These are phyloP conservation scores for Heterodera carotae DNA, from an alignment of 1,140 invertebrate species.

Conservation along the genomic window DNA sequence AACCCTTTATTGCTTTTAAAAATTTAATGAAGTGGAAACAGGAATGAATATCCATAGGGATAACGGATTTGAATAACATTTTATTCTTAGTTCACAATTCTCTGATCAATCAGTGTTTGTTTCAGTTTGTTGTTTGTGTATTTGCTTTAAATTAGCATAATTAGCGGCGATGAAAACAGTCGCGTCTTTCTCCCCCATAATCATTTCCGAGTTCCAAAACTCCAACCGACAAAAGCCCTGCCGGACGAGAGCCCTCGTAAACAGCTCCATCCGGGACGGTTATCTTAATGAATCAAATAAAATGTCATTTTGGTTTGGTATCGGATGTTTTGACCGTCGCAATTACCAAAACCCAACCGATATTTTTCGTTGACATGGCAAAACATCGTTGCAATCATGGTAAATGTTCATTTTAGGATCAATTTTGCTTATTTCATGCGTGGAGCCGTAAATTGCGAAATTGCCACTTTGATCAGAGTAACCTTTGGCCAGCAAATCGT, in stretches of 20 bases:
- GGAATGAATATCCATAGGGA: no score
- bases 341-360: no score
- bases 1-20: no score
- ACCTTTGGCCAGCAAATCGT: slow-evolving; percentile 19
- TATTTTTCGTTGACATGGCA: slow-evolving; percentile 53
- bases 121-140: background rate
- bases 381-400: slow-evolving; percentile 39
- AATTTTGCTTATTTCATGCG: slow-evolving; percentile 48
- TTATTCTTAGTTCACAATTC: no score
- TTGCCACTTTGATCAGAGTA: slow-evolving; percentile 45
- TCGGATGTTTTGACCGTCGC: background rate
- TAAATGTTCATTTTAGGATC: slow-evolving; percentile 51
- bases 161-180: background rate
- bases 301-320: background rate
- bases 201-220: background rate
- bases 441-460: slow-evolving; percentile 46
- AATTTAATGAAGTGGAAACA: no score
- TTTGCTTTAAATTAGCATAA: background rate
- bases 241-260: background rate
- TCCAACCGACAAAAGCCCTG: background rate
- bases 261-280: background rate
- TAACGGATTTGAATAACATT: no score
- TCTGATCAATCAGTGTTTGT: no score
- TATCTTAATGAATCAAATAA: background rate
- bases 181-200: background rate